These are phyloP conservation scores for Agrotis ipsilon DNA, from an alignment of 2,888 invertebrate genomes.

Conservation along the genomic window DNA sequence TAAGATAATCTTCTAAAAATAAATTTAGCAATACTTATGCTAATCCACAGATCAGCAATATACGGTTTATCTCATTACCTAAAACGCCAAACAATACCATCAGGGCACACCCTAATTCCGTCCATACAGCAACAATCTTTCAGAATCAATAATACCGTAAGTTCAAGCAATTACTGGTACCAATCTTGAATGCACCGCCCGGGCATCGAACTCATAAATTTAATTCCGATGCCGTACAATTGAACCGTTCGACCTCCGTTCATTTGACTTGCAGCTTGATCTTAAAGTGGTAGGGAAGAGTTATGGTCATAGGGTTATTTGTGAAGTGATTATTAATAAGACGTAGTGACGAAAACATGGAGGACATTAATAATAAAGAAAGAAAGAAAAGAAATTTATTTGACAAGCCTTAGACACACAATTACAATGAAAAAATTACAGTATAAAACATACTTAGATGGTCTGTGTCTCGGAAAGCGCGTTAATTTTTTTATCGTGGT, in stretches of 20 bases:
- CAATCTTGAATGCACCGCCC: conserved; percentile 61
- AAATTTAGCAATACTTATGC: not conserved
- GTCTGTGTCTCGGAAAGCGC: too few relatives aligned
- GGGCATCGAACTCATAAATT: conserved; percentile 73
- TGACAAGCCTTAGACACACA: too few relatives aligned
- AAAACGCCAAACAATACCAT: not conserved
- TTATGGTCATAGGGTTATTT: not conserved
- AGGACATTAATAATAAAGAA: too few relatives aligned
- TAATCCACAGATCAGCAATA: not conserved
- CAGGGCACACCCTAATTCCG: not conserved
- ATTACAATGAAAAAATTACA: too few relatives aligned
- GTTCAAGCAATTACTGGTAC: conserved; percentile 47
- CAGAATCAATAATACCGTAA: conserved; percentile 26
- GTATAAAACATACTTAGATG: too few relatives aligned
- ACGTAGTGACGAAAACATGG: too few relatives aligned
- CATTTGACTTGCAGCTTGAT: conserved; percentile 41
- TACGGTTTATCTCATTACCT: not conserved
- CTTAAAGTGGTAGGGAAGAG: conserved; percentile 7
- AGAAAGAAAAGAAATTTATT: too few relatives aligned
- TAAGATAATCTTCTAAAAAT: not conserved
- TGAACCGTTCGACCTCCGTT: conserved; percentile 61
- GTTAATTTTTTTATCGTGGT: too few relatives aligned
- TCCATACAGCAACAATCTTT: not conserved
- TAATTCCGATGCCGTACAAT: conserved; percentile 70
- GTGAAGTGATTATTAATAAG: not conserved